Base-by-base conservation (phyloP, 2,888 invertebrate species). In the Xestoiulus laeticollis region DNA sequence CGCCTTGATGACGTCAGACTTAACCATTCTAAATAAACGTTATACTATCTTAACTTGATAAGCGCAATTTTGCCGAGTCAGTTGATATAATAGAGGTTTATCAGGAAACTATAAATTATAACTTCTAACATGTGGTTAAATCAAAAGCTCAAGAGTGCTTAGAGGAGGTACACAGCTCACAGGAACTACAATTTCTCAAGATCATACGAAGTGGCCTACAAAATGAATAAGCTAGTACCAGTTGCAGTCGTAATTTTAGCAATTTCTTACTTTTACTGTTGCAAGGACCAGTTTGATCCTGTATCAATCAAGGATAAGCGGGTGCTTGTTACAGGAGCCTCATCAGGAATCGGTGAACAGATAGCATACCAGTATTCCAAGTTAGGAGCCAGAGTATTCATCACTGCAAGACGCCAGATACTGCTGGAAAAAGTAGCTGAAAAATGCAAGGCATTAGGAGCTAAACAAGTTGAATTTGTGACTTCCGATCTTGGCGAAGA, bases 321-420 rank as follows among this genome's bases (percentile, higher is more conserved):
- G 68, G 91, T 92, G 0, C 87, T 92, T 16, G 89, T 92, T 16
- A 92, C 91, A 0, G 91, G 91, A 16, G 91, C 91, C 5, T 91
- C 91, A 0, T 90, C 91, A 1, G 92, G 92, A 0, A 91, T 92
- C 6, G 92, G 92, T 0, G 92, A 92, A 89, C 91, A 91, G 89
- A 89, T 91, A 82, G 92, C 91, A 2, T 91, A 91, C 88, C 91
- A 91, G 87, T 92, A 91, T 88, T 91, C 91, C 6, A 89, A 89
- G 26, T 84, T 87, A 44, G 87, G 87, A 26, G 87, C 87, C 14
- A 19, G 44, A 48, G 16, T 87, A 22, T 26, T 87, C 16, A 87
- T 87, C 30, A 87, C 87, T 16, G 87, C 87, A n/a, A 83, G 87
- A 84, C 87, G 87, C 8, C 16, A 44, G 32, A 32, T 33, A 38